phyloP scores from a whole-genome alignment of 2,797 vertebrate species.

The Adelosebastes latens region DNA sequence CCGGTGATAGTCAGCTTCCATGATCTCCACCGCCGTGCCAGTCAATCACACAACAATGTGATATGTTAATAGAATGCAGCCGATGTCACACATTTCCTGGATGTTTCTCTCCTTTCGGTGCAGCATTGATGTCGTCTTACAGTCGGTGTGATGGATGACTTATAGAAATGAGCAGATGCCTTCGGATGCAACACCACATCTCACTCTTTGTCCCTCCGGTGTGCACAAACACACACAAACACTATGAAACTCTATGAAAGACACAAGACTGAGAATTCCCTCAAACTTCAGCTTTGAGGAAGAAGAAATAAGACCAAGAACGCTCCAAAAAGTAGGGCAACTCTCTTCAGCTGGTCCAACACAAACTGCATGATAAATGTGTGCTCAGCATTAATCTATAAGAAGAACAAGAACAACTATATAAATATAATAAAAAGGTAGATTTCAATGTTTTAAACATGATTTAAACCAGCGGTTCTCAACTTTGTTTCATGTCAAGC shows the following conservation, averaged over 20 bases:
- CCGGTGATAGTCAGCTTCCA: conserved; percentile 49
- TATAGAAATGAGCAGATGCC: conserved; percentile 28
- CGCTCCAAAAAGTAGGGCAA: conserved; percentile 26
- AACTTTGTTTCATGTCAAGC: background rate
- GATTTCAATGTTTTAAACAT: background rate
- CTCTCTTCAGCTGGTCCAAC: background rate
- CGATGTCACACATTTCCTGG: conserved; percentile 21
- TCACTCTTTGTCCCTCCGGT: background rate
- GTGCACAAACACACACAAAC: background rate
- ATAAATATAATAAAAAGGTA: accelerated
- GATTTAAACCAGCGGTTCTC: background rate
- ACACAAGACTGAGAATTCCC: background rate
- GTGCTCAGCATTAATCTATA: background rate
- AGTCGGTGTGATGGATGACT: conserved; percentile 39
- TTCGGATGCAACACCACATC: conserved; percentile 8
- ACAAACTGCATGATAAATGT: conserved; percentile 10
- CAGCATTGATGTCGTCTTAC: conserved; percentile 23
- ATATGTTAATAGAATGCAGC: conserved; percentile 35
- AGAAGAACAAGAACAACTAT: background rate
- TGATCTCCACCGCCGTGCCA: conserved; percentile 46
- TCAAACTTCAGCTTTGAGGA: background rate
- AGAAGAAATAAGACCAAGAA: background rate
- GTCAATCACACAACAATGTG: conserved; percentile 54
- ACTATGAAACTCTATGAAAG: background rate
- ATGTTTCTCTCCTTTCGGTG: conserved; percentile 12